Evolutionary conservation across 1,140 invertebrate species (phyloP).

Genomic region (Anadara kagoshimensis): DNA sequence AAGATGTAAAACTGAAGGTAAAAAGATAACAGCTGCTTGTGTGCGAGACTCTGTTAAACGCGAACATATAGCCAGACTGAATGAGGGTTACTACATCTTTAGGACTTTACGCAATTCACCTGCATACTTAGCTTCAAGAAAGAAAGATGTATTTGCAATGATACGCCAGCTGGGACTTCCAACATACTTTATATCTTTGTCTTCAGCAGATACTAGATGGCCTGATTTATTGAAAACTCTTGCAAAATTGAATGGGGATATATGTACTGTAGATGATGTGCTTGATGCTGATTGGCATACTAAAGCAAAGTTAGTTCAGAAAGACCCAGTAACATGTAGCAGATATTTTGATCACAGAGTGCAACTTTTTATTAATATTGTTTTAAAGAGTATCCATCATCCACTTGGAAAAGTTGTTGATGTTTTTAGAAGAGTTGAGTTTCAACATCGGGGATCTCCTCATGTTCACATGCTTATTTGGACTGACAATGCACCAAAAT

Average conservation of each 20-base stretch:
- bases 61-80: slow-evolving; percentile 2
- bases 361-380: slow-evolving; percentile 35
- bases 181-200: slow-evolving; percentile 47
- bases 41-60: neutral
- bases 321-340: slow-evolving; percentile 49
- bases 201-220: slow-evolving; percentile 52
- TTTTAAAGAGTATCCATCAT: slow-evolving; percentile 17
- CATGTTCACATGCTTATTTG: slow-evolving; percentile 33
- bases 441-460: slow-evolving; percentile 32
- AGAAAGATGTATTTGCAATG: slow-evolving; percentile 40
- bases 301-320: slow-evolving; percentile 33
- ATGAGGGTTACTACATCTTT: slow-evolving; percentile 33
- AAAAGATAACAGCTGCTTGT: neutral
- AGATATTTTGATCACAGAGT: slow-evolving; percentile 46
- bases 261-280: slow-evolving; percentile 33
- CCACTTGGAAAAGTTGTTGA: slow-evolving; percentile 26
- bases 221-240: slow-evolving; percentile 41
- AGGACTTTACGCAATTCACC: slow-evolving; percentile 21
- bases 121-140: slow-evolving; percentile 19
- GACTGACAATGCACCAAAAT: slow-evolving; percentile 30
- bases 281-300: slow-evolving; percentile 21
- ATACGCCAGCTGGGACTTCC: slow-evolving; percentile 40
- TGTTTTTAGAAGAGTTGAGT: slow-evolving; percentile 22
- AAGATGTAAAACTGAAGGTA: slow-evolving; percentile 20
- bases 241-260: slow-evolving; percentile 29